phyloP scores from a whole-genome alignment of 2,113 vertebrate species.

The Gracilinanus agilis region DNA sequence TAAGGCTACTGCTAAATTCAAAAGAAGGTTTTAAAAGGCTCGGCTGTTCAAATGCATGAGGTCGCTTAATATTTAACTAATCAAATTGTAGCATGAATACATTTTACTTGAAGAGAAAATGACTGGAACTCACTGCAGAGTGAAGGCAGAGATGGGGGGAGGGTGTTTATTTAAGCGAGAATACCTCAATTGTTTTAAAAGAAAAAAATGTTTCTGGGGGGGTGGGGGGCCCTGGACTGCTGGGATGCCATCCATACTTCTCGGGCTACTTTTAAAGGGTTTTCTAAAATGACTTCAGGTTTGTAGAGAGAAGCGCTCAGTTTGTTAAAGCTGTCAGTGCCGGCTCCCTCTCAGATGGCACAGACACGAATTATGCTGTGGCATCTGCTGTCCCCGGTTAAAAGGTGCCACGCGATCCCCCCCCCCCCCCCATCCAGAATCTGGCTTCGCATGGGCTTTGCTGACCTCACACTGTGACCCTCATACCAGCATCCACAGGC shows the following conservation, averaged over 20 bases:
- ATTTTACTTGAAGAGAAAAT: not conserved
- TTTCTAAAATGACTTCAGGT: slow-evolving; percentile 72
- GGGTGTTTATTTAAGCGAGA: slow-evolving; percentile 16
- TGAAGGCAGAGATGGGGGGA: not conserved
- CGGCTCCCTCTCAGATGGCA: slow-evolving; percentile 71
- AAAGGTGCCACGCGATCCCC: slow-evolving; percentile 58
- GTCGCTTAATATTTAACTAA: slow-evolving; percentile 42
- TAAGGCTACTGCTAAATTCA: too few relatives aligned
- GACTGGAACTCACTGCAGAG: not conserved
- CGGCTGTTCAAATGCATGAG: slow-evolving; percentile 38
- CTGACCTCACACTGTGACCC: slow-evolving; percentile 82
- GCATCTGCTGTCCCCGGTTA: slow-evolving; percentile 65
- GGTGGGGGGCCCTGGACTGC: not conserved
- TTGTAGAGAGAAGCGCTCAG: slow-evolving; percentile 61
- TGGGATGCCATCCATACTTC: not conserved
- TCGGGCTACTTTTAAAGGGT: too few relatives aligned
- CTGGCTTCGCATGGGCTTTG: slow-evolving; percentile 70
- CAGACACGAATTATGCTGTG: slow-evolving; percentile 53
- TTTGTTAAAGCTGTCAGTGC: slow-evolving; percentile 70
- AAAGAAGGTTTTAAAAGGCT: too few relatives aligned
- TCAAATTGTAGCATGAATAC: slow-evolving; percentile 54
- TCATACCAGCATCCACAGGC: slow-evolving; percentile 83
- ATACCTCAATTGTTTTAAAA: not conserved
- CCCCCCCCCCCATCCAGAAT: slow-evolving; percentile 57
- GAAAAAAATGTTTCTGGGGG: too few relatives aligned